Evolutionary conservation across 2,797 vertebrate species (phyloP).

Genomic region (Tangara arthus): DNA sequence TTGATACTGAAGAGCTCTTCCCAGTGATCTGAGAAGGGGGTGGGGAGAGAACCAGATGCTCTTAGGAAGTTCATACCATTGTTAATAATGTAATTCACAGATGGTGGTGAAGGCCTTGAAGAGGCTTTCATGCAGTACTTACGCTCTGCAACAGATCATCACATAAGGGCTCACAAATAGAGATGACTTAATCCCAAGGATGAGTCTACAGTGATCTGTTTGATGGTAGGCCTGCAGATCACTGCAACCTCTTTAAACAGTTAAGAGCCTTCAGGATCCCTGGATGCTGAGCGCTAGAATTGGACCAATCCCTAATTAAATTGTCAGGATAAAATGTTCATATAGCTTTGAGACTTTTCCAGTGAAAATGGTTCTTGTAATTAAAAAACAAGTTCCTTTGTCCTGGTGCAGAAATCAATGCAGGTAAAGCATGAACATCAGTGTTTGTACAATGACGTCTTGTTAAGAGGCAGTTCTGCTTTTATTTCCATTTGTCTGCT

Average conservation of each 20-base stretch:
- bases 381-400: neutral
- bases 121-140: conserved; percentile 63
- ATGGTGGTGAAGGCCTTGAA: conserved; percentile 54
- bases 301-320: neutral
- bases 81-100: conserved; percentile 62
- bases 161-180: conserved; percentile 41
- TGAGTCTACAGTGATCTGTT: conserved; percentile 27
- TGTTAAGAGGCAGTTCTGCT: neutral
- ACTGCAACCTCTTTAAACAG: neutral
- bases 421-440: neutral
- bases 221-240: neutral
- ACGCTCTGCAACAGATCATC: conserved; percentile 28
- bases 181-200: conserved; percentile 58
- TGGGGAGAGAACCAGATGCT: conserved; percentile 61
- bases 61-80: conserved; percentile 56
- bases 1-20: neutral
- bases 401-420: neutral
- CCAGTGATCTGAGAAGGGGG: conserved; percentile 38
- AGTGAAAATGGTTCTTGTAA: neutral
- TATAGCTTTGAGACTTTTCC: neutral
- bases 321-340: neutral
- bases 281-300: neutral
- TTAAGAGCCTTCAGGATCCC: neutral
- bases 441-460: neutral
- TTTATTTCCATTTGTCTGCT: neutral